These are phyloP conservation scores for Diabrotica virgifera DNA, from an alignment of 1,140 invertebrate genomes.

Conservation along the genomic window DNA sequence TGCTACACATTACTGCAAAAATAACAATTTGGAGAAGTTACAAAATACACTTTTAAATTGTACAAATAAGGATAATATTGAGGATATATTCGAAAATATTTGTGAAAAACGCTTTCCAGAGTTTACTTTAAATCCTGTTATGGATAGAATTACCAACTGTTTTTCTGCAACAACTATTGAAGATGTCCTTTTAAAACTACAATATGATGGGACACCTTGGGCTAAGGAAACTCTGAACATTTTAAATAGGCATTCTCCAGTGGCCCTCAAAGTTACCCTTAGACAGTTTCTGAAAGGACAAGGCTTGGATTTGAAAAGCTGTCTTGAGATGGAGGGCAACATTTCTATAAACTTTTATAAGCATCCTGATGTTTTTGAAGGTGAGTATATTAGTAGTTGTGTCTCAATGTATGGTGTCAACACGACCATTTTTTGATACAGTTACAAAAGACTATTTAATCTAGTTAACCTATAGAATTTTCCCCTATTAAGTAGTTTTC, in stretches of 20 bases:
- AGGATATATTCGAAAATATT: constrained; percentile 60
- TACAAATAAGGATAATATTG: constrained; percentile 58
- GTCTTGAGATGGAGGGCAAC: constrained; percentile 89
- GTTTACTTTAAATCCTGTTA: constrained; percentile 72
- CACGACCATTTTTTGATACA: neutral
- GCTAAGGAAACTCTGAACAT: constrained; percentile 64
- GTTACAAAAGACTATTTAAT: neutral
- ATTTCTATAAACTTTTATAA: constrained; percentile 66
- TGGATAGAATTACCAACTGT: constrained; percentile 78
- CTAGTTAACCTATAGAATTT: neutral
- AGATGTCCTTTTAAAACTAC: constrained; percentile 75
- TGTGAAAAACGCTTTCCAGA: constrained; percentile 51
- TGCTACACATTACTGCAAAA: constrained; percentile 86
- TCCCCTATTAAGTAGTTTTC: neutral
- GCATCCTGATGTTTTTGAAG: constrained; percentile 90
- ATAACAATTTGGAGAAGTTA: constrained; percentile 64
- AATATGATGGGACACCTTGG: constrained; percentile 77
- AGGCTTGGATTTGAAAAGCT: constrained; percentile 73
- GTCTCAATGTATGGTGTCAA: neutral
- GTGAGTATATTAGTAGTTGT: constrained; percentile 50
- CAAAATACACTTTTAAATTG: constrained; percentile 65
- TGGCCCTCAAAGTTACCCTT: constrained; percentile 86
- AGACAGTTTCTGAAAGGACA: constrained; percentile 72
- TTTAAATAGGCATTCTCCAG: constrained; percentile 86
- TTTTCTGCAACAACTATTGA: constrained; percentile 77